phyloP scores from a whole-genome alignment of 23 tunicate species.

The Ascidia mentula region DNA sequence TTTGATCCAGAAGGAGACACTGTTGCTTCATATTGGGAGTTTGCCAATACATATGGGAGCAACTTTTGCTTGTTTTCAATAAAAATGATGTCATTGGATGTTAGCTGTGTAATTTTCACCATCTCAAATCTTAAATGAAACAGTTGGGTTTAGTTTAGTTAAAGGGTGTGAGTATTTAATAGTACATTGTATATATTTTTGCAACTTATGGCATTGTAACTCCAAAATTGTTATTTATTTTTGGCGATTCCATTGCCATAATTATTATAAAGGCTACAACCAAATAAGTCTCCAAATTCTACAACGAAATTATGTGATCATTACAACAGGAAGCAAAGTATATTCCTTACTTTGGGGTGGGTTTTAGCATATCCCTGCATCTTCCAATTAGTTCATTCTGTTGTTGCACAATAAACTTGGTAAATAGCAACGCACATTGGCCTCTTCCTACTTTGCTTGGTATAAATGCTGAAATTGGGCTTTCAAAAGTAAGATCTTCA shows the following conservation, averaged over 20 bases:
- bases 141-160: neutral
- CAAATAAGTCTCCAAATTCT: neutral
- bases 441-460: constrained; percentile 47
- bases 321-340: no score
- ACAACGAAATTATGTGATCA: no score
- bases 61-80: constrained; percentile 25
- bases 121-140: constrained; percentile 2
- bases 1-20: constrained; percentile 13
- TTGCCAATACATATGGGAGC: constrained; percentile 33
- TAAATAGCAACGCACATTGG: constrained; percentile 26
- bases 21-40: constrained; percentile 32
- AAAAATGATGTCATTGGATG: constrained; percentile 21
- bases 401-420: constrained; percentile 26
- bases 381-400: constrained; percentile 27
- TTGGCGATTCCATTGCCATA: no score
- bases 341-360: neutral
- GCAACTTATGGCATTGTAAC: no score
- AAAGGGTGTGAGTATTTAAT: no score
- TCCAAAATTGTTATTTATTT: no score
- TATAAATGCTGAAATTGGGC: constrained; percentile 35
- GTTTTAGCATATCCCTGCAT: constrained; percentile 6
- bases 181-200: no score
- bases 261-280: neutral
- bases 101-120: constrained; percentile 19
- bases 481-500: constrained; percentile 19